phyloP scores from a whole-genome alignment of 2,797 vertebrate species.

The Masticophis lateralis region DNA sequence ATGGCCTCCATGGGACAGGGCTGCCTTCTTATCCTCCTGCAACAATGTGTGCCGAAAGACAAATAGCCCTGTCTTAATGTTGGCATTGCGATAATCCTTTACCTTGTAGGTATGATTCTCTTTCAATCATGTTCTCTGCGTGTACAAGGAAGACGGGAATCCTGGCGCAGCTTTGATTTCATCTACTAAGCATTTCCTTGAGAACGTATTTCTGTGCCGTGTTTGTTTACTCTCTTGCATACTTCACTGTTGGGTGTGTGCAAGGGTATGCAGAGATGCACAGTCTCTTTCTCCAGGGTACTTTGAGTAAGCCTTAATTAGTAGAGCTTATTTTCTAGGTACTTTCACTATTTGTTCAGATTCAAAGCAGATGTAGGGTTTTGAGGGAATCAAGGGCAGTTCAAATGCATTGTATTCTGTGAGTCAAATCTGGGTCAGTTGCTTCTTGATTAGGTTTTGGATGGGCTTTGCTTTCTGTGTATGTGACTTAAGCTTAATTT shows the following conservation, averaged over 20 bases:
- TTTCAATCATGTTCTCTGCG: slow-evolving; percentile 32
- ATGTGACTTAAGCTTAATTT: neutral
- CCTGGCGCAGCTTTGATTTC: slow-evolving; percentile 36
- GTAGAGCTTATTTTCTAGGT: neutral
- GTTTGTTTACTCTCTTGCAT: slow-evolving; percentile 40
- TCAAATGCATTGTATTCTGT: neutral
- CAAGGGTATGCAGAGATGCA: neutral
- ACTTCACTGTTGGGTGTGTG: slow-evolving; percentile 9
- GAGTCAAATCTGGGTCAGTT: neutral
- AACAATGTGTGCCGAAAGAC: slow-evolving; percentile 24
- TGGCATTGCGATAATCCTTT: slow-evolving; percentile 40
- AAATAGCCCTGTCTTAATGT: slow-evolving; percentile 42
- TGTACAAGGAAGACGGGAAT: slow-evolving; percentile 6
- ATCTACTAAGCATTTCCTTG: slow-evolving; percentile 38
- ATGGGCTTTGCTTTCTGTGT: neutral
- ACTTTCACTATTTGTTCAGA: neutral
- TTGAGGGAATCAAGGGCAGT: neutral
- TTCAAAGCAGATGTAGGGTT: neutral
- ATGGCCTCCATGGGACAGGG: neutral
- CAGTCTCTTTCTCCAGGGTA: neutral
- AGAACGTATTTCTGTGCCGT: slow-evolving; percentile 42
- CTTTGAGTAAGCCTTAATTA: neutral
- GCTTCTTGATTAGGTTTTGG: neutral
- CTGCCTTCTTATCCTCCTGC: fast-evolving
- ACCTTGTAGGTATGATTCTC: slow-evolving; percentile 1